phyloP scores from a whole-genome alignment of 2,888 invertebrate species.

The Masnerella sp. region DNA sequence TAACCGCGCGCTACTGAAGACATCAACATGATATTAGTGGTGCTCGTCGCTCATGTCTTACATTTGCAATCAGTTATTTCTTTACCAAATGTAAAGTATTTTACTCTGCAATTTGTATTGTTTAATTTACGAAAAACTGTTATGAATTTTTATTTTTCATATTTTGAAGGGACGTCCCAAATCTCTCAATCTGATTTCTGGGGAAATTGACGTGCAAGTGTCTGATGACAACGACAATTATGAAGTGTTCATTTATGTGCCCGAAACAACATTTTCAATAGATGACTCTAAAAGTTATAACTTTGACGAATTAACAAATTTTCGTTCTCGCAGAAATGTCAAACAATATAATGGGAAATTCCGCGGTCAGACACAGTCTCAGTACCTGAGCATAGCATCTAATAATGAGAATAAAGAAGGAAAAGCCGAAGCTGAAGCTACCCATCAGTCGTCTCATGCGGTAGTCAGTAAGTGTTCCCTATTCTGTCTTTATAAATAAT shows the following conservation, averaged over 20 bases:
- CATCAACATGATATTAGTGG: slow-evolving; percentile 23
- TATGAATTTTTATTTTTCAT: background rate
- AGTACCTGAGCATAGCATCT: slow-evolving; percentile 86
- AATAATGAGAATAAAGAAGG: slow-evolving; percentile 81
- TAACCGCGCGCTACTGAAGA: slow-evolving; percentile 4
- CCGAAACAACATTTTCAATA: background rate
- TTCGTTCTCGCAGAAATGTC: slow-evolving; percentile 68
- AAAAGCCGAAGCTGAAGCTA: slow-evolving; percentile 90
- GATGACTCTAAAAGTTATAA: background rate
- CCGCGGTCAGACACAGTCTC: slow-evolving; percentile 90
- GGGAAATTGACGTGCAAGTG: slow-evolving; percentile 46
- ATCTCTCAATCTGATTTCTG: slow-evolving; percentile 20
- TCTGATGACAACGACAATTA: slow-evolving; percentile 43
- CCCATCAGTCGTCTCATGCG: slow-evolving; percentile 84
- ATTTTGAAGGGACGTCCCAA: slow-evolving; percentile 3
- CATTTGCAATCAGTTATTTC: slow-evolving; percentile 7
- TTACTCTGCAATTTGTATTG: background rate
- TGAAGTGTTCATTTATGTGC: slow-evolving; percentile 5
- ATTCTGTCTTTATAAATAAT: slow-evolving; percentile 8
- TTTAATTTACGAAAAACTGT: background rate
- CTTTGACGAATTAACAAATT: background rate
- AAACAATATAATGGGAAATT: slow-evolving; percentile 77
- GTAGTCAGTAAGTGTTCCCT: slow-evolving; percentile 83
- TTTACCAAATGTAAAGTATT: slow-evolving; percentile 13
- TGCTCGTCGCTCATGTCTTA: slow-evolving; percentile 2